phyloP scores from a whole-genome alignment of 2,888 invertebrate genomes.

The Digitonthophagus gazella region DNA sequence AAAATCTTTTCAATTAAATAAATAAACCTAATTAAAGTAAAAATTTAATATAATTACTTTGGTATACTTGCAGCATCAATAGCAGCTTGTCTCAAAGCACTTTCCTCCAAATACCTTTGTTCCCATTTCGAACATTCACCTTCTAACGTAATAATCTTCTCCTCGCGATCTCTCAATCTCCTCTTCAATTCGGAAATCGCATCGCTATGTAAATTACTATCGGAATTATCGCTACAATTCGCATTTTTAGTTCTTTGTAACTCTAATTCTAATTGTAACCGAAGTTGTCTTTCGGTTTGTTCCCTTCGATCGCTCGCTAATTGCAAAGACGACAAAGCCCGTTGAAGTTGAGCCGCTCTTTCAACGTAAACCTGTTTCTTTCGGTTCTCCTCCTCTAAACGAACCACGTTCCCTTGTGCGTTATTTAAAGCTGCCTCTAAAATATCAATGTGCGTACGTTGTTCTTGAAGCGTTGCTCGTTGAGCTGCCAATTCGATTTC shows the following conservation, averaged over 20 bases:
- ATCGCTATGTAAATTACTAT: conserved; percentile 51
- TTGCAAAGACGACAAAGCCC: conserved; percentile 77
- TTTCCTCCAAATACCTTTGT: conserved; percentile 80
- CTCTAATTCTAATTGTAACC: conserved; percentile 83
- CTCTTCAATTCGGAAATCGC: conserved; percentile 62
- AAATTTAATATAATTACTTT: conserved; percentile 54
- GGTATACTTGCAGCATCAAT: conserved; percentile 77
- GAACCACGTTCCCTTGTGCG: conserved; percentile 84
- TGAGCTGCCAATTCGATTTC: conserved; percentile 90
- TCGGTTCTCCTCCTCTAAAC: conserved; percentile 85
- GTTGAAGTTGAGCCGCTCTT: conserved; percentile 78
- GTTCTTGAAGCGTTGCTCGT: conserved; percentile 85
- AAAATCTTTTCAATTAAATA: too few relatives aligned
- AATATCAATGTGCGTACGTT: conserved; percentile 89
- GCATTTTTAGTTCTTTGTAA: conserved; percentile 59
- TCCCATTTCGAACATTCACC: conserved; percentile 85
- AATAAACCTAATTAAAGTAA: too few relatives aligned
- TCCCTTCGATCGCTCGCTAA: conserved; percentile 82
- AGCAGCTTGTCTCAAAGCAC: conserved; percentile 74
- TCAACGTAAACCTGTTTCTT: conserved; percentile 84
- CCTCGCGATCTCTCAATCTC: conserved; percentile 65
- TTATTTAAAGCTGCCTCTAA: conserved; percentile 88
- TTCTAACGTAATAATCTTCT: conserved; percentile 71
- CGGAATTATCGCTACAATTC: conserved; percentile 35
- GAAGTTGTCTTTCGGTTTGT: conserved; percentile 79